These are phyloP conservation scores for Erethizon dorsatum DNA, from an alignment of 2,797 vertebrate genomes.

Conservation along the genomic window DNA sequence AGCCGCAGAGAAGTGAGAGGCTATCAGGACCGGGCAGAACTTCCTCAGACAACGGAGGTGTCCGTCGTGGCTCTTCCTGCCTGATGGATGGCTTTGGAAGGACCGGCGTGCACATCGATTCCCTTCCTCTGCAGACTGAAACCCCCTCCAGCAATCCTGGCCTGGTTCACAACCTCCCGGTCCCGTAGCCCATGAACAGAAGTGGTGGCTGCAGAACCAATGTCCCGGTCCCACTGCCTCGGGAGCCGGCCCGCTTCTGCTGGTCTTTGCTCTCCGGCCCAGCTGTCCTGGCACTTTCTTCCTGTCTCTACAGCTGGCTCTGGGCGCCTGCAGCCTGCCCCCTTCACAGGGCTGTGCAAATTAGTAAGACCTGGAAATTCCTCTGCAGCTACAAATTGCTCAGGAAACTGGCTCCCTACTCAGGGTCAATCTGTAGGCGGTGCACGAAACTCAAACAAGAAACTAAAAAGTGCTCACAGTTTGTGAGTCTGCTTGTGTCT, in stretches of 20 bases:
- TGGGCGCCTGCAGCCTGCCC: background rate
- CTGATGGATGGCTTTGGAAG: constrained; percentile 71
- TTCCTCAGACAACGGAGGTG: constrained; percentile 27
- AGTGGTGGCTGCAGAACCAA: background rate
- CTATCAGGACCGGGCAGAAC: constrained; percentile 47
- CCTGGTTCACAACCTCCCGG: background rate
- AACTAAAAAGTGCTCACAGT: background rate
- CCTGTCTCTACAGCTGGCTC: background rate
- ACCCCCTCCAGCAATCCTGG: constrained; percentile 43
- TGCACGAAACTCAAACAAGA: background rate
- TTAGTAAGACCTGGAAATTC: background rate
- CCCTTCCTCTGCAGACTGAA: constrained; percentile 39
- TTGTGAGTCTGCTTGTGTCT: background rate
- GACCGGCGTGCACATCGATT: constrained; percentile 41
- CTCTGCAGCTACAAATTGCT: background rate
- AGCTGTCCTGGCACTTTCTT: background rate
- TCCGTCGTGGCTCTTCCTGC: constrained; percentile 62
- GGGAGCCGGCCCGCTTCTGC: background rate
- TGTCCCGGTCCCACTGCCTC: background rate
- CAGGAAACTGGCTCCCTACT: background rate
- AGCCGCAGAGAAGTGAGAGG: constrained; percentile 59
- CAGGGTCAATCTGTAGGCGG: background rate
- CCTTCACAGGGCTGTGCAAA: background rate
- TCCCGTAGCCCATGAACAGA: background rate
- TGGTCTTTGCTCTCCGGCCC: background rate